A percentile compares a stretch with the other conserved stretches of the same genome.
Conservation (phyloP, 2,888 invertebrate genomes). For the Lepidochitona cinerea region DNA sequence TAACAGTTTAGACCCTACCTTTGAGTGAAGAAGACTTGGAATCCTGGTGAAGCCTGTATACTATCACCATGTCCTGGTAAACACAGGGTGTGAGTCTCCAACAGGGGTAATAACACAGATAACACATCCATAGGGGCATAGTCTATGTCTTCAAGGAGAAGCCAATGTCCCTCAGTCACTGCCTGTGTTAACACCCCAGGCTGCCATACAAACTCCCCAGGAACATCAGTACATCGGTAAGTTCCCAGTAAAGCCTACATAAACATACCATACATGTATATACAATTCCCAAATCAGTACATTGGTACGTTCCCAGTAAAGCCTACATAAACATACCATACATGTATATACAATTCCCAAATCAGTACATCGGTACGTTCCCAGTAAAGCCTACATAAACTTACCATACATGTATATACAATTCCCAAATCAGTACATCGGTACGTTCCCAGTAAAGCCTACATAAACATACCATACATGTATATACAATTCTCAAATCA, state of each 20-base stretch:
- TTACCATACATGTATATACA: too few species aligned
- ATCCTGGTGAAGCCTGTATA: conserved; percentile 85
- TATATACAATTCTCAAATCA: too few species aligned
- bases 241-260: conserved; percentile 81
- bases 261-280: too few species aligned
- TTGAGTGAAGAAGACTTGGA: conserved; percentile 93
- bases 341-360: too few species aligned
- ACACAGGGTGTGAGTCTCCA: conserved; percentile 85
- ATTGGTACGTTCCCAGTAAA: too few species aligned
- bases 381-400: too few species aligned
- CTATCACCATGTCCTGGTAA: conserved; percentile 92
- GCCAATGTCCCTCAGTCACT: conserved; percentile 78
- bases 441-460: too few species aligned
- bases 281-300: too few species aligned
- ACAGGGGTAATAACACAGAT: conserved; percentile 85
- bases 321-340: too few species aligned
- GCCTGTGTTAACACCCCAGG: conserved; percentile 90
- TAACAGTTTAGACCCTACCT: conserved; percentile 63
- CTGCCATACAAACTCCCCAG: conserved; percentile 97
- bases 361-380: too few species aligned
- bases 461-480: too few species aligned
- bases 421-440: too few species aligned
- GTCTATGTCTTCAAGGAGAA: conserved; percentile 96
- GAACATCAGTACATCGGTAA: conserved; percentile 94
- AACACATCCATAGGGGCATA: conserved; percentile 93